Percentiles rank a stretch among this genome's conserved stretches.
Evolutionary conservation across 2,113 vertebrate genomes (phyloP).

Genomic region (Hoplias malabaricus): DNA sequence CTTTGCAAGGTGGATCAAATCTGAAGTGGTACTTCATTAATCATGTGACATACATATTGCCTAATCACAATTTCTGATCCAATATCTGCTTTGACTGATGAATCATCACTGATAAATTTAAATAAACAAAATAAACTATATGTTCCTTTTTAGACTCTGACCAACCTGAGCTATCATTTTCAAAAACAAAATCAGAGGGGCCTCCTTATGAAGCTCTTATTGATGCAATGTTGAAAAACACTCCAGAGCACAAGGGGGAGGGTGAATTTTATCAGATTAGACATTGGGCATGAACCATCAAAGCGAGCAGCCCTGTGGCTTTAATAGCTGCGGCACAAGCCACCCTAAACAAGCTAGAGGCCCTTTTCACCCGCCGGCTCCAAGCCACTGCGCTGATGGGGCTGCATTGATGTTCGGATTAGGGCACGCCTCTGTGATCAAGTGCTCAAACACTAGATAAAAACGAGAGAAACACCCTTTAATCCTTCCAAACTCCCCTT

Average conservation of each 20-base stretch:
- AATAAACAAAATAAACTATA: slow-evolving; percentile 67
- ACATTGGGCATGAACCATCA: slow-evolving; percentile 89
- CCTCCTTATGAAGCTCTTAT: slow-evolving; percentile 78
- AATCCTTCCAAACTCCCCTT: slow-evolving; percentile 86
- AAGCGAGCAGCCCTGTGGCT: slow-evolving; percentile 83
- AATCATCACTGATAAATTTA: slow-evolving; percentile 65
- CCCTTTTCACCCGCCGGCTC: slow-evolving; percentile 79
- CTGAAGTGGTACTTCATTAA: slow-evolving; percentile 22
- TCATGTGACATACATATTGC: slow-evolving; percentile 48
- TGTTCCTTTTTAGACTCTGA: no score
- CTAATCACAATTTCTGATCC: slow-evolving; percentile 65
- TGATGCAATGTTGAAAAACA: slow-evolving; percentile 71
- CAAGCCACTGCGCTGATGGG: slow-evolving; percentile 85
- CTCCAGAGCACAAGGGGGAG: slow-evolving; percentile 49
- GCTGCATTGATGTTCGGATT: slow-evolving; percentile 93
- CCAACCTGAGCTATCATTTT: slow-evolving; percentile 71
- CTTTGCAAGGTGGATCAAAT: slow-evolving; percentile 16
- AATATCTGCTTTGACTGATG: slow-evolving; percentile 70
- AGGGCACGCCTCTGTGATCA: slow-evolving; percentile 93
- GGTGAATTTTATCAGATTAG: slow-evolving; percentile 87
- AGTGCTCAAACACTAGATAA: slow-evolving; percentile 93
- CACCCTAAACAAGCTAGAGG: slow-evolving; percentile 80
- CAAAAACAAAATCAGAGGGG: slow-evolving; percentile 70
- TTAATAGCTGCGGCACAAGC: slow-evolving; percentile 80
- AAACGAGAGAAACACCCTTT: slow-evolving; percentile 88